Base-by-base conservation (phyloP, 2,888 invertebrate genomes). In the Boloria selene region DNA sequence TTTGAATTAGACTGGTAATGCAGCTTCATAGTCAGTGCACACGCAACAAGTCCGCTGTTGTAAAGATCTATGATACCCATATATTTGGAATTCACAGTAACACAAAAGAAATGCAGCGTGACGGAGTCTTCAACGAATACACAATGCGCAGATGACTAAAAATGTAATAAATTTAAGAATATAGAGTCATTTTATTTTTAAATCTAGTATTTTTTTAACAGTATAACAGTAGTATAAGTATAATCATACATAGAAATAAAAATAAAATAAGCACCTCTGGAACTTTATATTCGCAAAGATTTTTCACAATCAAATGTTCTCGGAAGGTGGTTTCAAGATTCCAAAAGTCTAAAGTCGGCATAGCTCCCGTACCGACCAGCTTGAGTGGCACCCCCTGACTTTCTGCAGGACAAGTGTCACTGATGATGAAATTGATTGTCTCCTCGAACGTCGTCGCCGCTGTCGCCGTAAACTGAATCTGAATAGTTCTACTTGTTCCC, bases 311-410 rank as follows among this genome's bases (percentile, higher is more conserved):
- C 18, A 93, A 86, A 74, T 94, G 93, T 78, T 94, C 93, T 67
- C 90, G 88, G 76, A 95, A 95, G 0, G 95, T 94, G 3, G 87
- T 90, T 61, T 93, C 88, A 22, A 93, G 78, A 77, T 94, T 93
- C 78, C 90, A 85, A 65, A 94, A 93, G 76, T 94, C 93, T 63
- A 95, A 77, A 10, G 82, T 83, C 0, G 95, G 94, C 74, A 93
- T 83, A n/a, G 92, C 93, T 22, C 93, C 94, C 16, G 90, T 90
- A 3, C 93, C 93, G 2, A 88, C 85, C 6, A 95, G 75, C 49
- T 74, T 87, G 0, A 94, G 74, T 2, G 83, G 84, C 54, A 90
- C 92, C 0, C 93, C 93, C 17, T 87, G 76, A 16, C 86, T 85
- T 72, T 93, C 91, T n/a, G 91, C 88, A 0, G 92, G 92, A 18